Evolutionary conservation across 2,888 invertebrate genomes (phyloP), one percentile per base, ranked within the genome.

Genomic region (Cryptocephalus moraei): DNA sequence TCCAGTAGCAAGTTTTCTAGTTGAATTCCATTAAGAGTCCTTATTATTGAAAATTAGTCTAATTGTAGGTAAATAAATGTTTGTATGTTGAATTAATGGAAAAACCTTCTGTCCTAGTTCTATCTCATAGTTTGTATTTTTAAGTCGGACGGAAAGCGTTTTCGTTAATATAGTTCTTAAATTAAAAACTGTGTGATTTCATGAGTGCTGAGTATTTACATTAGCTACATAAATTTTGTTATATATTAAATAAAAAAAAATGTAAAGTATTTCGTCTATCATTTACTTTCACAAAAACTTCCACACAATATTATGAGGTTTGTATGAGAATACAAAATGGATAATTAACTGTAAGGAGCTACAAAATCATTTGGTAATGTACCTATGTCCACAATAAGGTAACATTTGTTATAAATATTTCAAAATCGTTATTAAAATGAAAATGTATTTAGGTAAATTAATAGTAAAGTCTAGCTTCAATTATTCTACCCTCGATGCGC

Each of bases 401-500:
- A n/a, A n/a, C n/a, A n/a, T n/a, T n/a, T n/a, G n/a, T n/a, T n/a
- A n/a, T n/a, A n/a, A n/a, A 6, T 22, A 22, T 22, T 22, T n/a
- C n/a, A n/a, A n/a, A 22, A 22, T 6, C 22, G 22, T 22, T 22
- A 22, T 4, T 22, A 22, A 2, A 22, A 22, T 22, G 3, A 22
- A 22, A 22, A 22, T 2, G 2, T 22, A 22, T 22, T 6, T 22
- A 22, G 22, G 6, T 22, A 38, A 44, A 41, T 57, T 61, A 63
- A 58, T 75, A 82, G 71, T 84, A 88, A 68, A 83, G 83, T 59
- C 85, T 83, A 57, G 93, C 92, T 64, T 90, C 91, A 57, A 94
- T 86, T 46, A 86, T 84, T 61, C 91, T 80, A 56, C 93, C 92
- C 59, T 94, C 92, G 61, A 93, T 82, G 52, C 91, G 83, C 38